Evolutionary conservation across 2,888 invertebrate species (phyloP).

Genomic region (Hirtodrosophila alboralis): DNA sequence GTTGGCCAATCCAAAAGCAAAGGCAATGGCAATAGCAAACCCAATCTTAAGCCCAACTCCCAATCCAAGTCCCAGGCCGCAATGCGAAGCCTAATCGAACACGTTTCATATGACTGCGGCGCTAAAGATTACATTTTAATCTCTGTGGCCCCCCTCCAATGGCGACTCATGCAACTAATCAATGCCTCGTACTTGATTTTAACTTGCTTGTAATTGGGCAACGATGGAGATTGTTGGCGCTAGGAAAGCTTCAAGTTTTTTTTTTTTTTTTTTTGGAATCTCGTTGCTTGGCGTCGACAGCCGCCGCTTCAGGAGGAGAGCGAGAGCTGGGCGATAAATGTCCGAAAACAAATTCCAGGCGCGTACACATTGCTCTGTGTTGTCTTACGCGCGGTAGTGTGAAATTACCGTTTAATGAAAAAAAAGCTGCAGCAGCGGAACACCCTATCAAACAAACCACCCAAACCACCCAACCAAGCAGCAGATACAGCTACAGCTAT

Average conservation of each 20-base stretch:
- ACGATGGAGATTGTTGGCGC: conserved; percentile 69
- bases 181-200: conserved; percentile 79
- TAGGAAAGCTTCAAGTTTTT: conserved; percentile 22
- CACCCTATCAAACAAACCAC: conserved; percentile 6
- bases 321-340: conserved; percentile 62
- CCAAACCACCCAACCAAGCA: not conserved
- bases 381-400: conserved; percentile 55
- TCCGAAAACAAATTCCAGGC: conserved; percentile 68
- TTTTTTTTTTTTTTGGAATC: too few relatives aligned
- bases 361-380: conserved; percentile 57
- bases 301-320: conserved; percentile 17
- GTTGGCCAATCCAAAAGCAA: conserved; percentile 59
- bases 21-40: conserved; percentile 27
- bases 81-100: conserved; percentile 71
- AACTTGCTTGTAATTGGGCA: conserved; percentile 79
- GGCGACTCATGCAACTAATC: conserved; percentile 63
- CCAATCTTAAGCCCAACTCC: conserved; percentile 2
- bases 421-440: conserved; percentile 54
- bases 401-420: conserved; percentile 79
- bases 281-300: conserved; percentile 56
- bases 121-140: conserved; percentile 79
- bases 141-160: conserved; percentile 41
- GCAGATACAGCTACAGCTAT: conserved; percentile 24
- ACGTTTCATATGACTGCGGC: conserved; percentile 78
- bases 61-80: conserved; percentile 17